Conservation (phyloP, 2,113 vertebrate species). For the Holacanthus passer region DNA sequence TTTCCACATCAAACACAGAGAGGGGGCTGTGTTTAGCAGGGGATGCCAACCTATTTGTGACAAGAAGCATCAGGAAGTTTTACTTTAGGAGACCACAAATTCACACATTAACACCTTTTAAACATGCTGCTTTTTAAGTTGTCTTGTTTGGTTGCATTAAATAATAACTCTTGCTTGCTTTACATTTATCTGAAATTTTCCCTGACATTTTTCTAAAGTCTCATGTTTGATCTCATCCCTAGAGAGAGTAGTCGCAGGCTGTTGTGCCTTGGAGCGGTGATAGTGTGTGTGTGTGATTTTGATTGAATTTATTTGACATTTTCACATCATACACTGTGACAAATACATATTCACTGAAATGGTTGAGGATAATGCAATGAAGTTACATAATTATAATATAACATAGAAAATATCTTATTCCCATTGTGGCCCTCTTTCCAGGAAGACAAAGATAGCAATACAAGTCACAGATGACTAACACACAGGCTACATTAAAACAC, state of each 20-base stretch:
- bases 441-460: neutral
- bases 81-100: neutral
- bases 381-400: too few relatives aligned
- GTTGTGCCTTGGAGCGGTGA: neutral
- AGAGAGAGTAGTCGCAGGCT: neutral
- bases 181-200: neutral
- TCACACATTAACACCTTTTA: neutral
- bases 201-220: neutral
- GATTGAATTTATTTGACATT: too few relatives aligned
- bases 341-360: too few relatives aligned
- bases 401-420: neutral
- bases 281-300: too few relatives aligned
- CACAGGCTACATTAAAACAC: too few relatives aligned
- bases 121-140: neutral
- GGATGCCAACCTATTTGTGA: neutral
- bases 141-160: neutral
- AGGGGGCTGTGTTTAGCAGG: neutral
- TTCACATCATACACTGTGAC: too few relatives aligned
- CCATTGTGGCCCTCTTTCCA: neutral
- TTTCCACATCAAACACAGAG: conserved; percentile 28
- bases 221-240: neutral
- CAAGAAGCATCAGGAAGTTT: neutral
- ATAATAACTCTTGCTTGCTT: neutral
- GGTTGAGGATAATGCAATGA: neutral
- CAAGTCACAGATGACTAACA: neutral